phyloP scores from a whole-genome alignment of 2,888 invertebrate genomes.

The Seladonia tumulorum region DNA sequence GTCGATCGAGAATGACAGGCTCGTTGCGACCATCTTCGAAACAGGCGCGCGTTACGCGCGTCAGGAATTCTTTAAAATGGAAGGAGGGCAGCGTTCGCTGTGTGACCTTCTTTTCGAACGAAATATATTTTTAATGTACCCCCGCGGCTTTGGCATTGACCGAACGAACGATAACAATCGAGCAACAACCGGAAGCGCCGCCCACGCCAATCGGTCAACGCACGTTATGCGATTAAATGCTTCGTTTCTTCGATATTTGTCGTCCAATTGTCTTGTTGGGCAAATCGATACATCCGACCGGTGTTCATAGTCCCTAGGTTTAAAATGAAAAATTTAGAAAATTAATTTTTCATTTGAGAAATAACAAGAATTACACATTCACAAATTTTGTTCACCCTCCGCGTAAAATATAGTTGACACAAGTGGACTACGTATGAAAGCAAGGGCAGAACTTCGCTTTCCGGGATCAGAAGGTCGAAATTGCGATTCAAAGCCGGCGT shows the following conservation, averaged over 20 bases:
- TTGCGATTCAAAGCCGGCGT: conserved; percentile 7
- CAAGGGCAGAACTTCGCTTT: neutral
- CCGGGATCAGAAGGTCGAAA: neutral
- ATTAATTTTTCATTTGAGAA: too few species aligned
- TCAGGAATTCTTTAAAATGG: conserved; percentile 36
- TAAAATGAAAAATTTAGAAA: too few species aligned
- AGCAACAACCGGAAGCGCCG: neutral
- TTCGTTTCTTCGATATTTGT: too few species aligned
- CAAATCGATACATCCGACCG: too few species aligned
- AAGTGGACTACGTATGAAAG: neutral
- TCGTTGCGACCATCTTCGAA: neutral
- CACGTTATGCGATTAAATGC: too few species aligned
- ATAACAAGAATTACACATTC: too few species aligned
- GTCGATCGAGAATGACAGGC: neutral
- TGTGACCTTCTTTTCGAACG: conserved; percentile 52
- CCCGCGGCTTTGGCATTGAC: conserved; percentile 12
- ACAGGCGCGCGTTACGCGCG: neutral
- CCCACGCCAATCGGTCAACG: neutral
- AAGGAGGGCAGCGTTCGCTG: conserved; percentile 15
- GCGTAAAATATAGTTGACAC: neutral
- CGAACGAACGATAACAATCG: neutral
- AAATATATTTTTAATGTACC: conserved; percentile 33
- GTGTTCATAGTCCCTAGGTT: too few species aligned
- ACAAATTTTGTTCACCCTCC: neutral
- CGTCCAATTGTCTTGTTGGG: too few species aligned